Base-by-base conservation (phyloP, 1,140 invertebrate species). In the Triops longicaudatus region DNA sequence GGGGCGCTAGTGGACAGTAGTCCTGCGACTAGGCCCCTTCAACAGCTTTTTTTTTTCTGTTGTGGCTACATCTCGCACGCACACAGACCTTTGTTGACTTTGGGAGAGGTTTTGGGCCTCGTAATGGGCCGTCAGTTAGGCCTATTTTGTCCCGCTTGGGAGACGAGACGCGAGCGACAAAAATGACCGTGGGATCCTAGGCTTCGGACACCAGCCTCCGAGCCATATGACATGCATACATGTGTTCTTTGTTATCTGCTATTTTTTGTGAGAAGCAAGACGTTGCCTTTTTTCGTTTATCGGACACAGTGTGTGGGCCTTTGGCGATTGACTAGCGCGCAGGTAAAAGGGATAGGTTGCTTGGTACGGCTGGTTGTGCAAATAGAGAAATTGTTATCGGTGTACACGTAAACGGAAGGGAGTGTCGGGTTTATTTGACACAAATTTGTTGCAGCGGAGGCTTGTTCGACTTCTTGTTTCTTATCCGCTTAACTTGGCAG, bases 391-490 rank as follows among this genome's bases (percentile, higher is more conserved):
- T 17, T 63, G 50, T 63, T 63, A 63, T 63, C 50, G n/a, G 10
- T 22, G 0, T 14, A 17, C 50, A 17, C 50, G 50, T 63, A 63
- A n/a, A 22, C 50, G 14, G 3, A 63, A 17, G 22, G 50, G n/a
- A 63, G 50, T 63, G 50, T 63, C 50, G 50, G 50, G 22, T 37
- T 63, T 63, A 63, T 63, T 63, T 63, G 50, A 63, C 50, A 63
- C 22, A 63, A 63, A 63, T 5, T 37, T 63, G 50, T 63, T n/a
- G 17, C 3, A n/a, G 0, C 17, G 50, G 50, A n/a, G 6, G 50
- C 50, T 63, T 9, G 50, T 63, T 63, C 50, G 2, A 37, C 31
- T 37, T 63, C 50, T 63, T 63, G 17, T 63, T 37, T 63, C 50
- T 63, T 63, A 63, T 63, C 50, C n/a, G 10, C 17, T n/a, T 63